Evolutionary conservation across 2,888 invertebrate species (phyloP).

Genomic region (Neocrepidodera transversa): DNA sequence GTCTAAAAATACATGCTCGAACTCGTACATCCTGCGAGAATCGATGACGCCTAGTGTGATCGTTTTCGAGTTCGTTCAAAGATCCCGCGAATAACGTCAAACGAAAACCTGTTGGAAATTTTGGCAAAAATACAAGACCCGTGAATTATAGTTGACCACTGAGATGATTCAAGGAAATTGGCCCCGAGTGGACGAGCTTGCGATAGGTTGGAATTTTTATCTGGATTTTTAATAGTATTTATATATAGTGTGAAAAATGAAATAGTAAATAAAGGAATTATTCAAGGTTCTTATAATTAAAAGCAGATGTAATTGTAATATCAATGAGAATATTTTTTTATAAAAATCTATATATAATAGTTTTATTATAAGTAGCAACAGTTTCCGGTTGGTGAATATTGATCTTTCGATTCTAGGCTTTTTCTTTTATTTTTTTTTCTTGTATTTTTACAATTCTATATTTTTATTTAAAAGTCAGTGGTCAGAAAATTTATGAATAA

Average conservation of each 20-base stretch:
- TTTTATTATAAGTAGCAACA: too few species aligned
- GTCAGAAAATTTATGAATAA: too few species aligned
- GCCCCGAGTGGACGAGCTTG: not conserved
- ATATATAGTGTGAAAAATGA: slow-evolving; percentile 2
- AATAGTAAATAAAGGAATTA: too few species aligned
- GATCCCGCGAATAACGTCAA: slow-evolving; percentile 44
- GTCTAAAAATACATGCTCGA: slow-evolving; percentile 37
- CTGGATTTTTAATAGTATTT: not conserved
- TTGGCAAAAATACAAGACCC: slow-evolving; percentile 42
- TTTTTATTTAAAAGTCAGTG: too few species aligned
- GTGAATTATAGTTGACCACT: slow-evolving; percentile 27
- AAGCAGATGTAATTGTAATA: too few species aligned
- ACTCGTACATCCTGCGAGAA: slow-evolving; percentile 33
- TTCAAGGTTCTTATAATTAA: too few species aligned
- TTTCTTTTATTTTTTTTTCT: too few species aligned
- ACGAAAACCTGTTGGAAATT: slow-evolving; percentile 47
- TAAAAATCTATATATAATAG: too few species aligned
- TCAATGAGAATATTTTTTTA: too few species aligned
- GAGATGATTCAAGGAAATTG: slow-evolving; percentile 22
- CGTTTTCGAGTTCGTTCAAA: slow-evolving; percentile 39
- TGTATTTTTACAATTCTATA: too few species aligned
- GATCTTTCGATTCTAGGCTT: too few species aligned
- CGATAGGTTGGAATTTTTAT: slow-evolving; percentile 21
- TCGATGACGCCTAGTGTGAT: slow-evolving; percentile 31
- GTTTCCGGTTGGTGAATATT: too few species aligned